Evolutionary conservation across 2,888 invertebrate species (phyloP).

Genomic region (Orthosia gracilis): DNA sequence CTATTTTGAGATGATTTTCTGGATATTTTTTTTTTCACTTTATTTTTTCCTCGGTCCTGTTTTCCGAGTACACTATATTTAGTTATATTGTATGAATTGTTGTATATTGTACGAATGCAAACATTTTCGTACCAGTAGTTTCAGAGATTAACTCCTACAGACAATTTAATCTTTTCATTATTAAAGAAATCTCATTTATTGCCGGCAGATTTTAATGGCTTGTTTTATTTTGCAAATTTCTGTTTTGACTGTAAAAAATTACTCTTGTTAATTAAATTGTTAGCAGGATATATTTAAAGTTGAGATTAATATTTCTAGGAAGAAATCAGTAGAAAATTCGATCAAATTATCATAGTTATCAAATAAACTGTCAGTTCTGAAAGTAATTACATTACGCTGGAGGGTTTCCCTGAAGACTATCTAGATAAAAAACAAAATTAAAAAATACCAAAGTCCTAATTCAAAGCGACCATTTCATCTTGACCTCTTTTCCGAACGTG

Average conservation of each 20-base stretch:
- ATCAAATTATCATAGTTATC: not conserved
- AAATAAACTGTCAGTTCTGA: not conserved
- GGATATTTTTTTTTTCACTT: not conserved
- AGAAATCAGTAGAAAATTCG: not conserved
- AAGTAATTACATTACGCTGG: not conserved
- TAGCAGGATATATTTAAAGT: not conserved
- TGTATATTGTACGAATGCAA: no score
- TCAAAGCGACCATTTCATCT: conserved; percentile 18
- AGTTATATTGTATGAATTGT: no score
- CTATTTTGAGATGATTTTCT: no score
- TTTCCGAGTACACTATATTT: no score
- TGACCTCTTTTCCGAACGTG: conserved; percentile 17
- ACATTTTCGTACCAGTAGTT: no score
- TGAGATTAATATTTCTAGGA: not conserved
- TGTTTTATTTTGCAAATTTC: no score
- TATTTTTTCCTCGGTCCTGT: no score
- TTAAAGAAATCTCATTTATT: no score
- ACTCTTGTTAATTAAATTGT: not conserved
- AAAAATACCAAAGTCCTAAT: conserved; percentile 23
- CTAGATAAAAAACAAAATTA: not conserved
- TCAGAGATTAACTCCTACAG: no score
- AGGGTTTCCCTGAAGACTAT: not conserved
- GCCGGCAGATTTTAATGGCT: no score
- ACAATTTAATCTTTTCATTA: not conserved
- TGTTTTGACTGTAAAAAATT: no score